Percentiles rank a stretch among this genome's conserved stretches.
Evolutionary conservation across 2,888 invertebrate genomes (phyloP).

Genomic region (Lasioglossum lativentre): DNA sequence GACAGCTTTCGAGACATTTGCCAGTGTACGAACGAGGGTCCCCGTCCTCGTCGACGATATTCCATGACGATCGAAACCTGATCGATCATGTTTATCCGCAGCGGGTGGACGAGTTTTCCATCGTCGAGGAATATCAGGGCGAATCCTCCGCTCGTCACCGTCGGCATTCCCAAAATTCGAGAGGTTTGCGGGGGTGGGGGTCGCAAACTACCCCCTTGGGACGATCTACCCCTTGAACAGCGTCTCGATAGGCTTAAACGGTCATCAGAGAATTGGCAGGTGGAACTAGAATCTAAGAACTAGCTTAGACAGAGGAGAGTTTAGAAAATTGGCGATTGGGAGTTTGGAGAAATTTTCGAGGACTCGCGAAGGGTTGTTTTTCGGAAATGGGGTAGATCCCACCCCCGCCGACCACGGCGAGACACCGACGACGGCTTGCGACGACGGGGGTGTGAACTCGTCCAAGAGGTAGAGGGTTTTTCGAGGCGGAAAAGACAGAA

Average conservation of each 20-base stretch:
- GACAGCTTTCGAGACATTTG: neutral
- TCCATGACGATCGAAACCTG: constrained; percentile 31
- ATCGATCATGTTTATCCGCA: neutral
- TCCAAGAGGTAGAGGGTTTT: constrained; percentile 12
- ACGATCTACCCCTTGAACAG: neutral
- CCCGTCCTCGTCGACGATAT: constrained; percentile 12
- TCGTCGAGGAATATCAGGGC: constrained; percentile 28
- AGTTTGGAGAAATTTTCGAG: neutral
- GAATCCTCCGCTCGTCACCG: constrained; percentile 8
- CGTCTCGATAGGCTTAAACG: neutral
- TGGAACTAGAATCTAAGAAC: neutral
- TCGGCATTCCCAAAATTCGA: constrained; percentile 25
- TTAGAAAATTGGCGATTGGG: neutral
- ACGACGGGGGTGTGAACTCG: constrained; percentile 58
- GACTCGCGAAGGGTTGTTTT: neutral
- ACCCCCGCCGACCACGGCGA: constrained; percentile 42
- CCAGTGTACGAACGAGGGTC: constrained; percentile 7
- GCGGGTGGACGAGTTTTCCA: neutral
- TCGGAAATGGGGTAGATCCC: constrained; percentile 27
- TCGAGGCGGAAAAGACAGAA: constrained; percentile 35
- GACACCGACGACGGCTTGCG: constrained; percentile 62
- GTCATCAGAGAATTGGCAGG: neutral
- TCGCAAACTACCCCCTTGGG: neutral
- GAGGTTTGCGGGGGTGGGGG: constrained; percentile 13
- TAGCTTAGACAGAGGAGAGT: neutral